Base-by-base conservation (phyloP, 2,888 invertebrate genomes). In the Hedychridium roseum region DNA sequence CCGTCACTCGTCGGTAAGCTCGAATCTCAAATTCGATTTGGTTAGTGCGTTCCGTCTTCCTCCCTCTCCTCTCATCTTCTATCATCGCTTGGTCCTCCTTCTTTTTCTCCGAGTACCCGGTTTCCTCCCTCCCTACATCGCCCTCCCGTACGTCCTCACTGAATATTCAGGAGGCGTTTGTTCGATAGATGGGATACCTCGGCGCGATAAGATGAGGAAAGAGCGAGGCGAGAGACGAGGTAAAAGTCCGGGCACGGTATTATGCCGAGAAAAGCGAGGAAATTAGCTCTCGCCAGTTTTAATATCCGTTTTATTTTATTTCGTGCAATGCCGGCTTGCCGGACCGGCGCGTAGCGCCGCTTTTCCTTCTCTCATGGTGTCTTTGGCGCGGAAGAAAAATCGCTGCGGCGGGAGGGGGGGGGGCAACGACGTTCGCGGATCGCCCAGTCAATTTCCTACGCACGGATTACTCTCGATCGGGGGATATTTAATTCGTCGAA, bases 221-320 rank as follows among this genome's bases (percentile, higher is more conserved):
- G 41, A 45, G 34, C 11, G 35, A 31, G 32, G 16, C 6, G 21
- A 18, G 32, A 31, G 7, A 28, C 40, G 16, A 26, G 26, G 26
- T 30, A 15, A 7, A 38, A 32, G 27, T n/a, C 6, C 11, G 21
- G 16, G 11, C 7, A 32, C 27, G 43, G 56, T 60, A 60, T 63
- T 63, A 56, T 63, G 50, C 51, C 14, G 34, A 50, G 50, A 56
- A 64, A 65, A 57, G 50, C 58, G 67, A 70, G 71, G 69, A 72
- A 73, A 72, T 68, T 69, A 72, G 65, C 62, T 67, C 57, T 57
- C 58, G 57, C 62, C 66, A 66, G 65, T 68, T 72, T 73, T 71
- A 73, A 73, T 73, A 73, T 73, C 73, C 71, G 73, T 66, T 71
- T 73, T 65, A 68, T 70, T 72, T 69, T 69, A 69, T 66, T 67